Evolutionary conservation across 2,888 invertebrate species (phyloP), one percentile per base, ranked within the genome.

Genomic region (Meteorus colon): DNA sequence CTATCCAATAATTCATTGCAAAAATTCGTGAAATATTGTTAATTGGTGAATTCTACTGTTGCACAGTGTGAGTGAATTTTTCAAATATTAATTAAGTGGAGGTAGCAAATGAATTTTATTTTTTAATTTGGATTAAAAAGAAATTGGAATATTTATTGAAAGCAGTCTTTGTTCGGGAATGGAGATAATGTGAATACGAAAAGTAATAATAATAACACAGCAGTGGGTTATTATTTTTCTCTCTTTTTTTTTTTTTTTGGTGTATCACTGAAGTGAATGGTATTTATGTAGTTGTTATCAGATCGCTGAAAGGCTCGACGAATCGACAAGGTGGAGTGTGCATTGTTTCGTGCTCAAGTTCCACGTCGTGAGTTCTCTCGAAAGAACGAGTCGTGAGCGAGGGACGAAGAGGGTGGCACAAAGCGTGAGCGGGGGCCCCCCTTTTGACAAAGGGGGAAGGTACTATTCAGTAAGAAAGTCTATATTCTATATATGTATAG

Each of bases 281-380:
- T 55, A 59, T 73, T 59, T 73, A 73, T 66, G 66, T 73, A 37
- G 31, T 65, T 37, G 31, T 55, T 73, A 67, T 73, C 59, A 73
- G 59, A 73, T 59, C 29, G 65, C 14, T 55, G 73, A 73, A 73
- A 66, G 65, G 5, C 60, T 27, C n/a, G 45, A 72, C 55, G 59
- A 70, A 72, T 72, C 63, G 63, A 60, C 59, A 73, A 55, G 73
- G 55, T 66, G 67, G 67, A 66, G 67, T 63, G n/a, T 67, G 37
- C 73, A 74, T 67, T 67, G 73, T 74, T 67, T 59, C 41, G 59
- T 74, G 67, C 29, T 67, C 59, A 74, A 67, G 73, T 74, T 74
- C 67, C 73, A 74, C 73, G 41, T 74, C 73, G 67, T 74, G 73
- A 41, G 60, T 67, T 73, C 55, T 73, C n/a, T 37, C 41, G 73